These are phyloP conservation scores for Eubasilissa splendida DNA, from an alignment of 2,888 invertebrate species.

Conservation along the genomic window DNA sequence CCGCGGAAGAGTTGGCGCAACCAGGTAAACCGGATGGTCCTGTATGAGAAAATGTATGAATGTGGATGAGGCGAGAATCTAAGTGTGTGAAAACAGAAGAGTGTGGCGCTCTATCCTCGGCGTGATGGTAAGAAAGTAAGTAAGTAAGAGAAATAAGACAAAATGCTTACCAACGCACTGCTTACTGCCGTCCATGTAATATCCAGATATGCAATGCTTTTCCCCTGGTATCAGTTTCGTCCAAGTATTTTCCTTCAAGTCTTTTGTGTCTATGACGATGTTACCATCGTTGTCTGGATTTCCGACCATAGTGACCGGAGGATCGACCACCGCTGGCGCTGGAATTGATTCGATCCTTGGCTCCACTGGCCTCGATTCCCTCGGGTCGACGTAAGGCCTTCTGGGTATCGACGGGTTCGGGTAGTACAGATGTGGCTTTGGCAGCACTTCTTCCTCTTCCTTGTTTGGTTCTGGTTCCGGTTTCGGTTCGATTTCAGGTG, in stretches of 20 bases:
- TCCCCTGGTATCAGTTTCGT: conserved; percentile 63
- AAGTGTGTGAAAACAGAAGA: too few species aligned
- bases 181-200: conserved; percentile 71
- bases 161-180: conserved; percentile 73
- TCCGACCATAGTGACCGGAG: conserved; percentile 55
- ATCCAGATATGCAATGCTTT: conserved; percentile 70
- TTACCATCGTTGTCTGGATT: conserved; percentile 63
- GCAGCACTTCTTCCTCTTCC: conserved; percentile 1
- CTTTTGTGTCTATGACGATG: conserved; percentile 63
- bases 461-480: conserved; percentile 13
- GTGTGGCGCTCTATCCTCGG: too few species aligned
- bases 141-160: too few species aligned
- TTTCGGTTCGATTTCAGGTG: conserved; percentile 3
- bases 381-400: background rate
- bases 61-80: too few species aligned
- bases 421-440: conserved; percentile 24
- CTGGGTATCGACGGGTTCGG: conserved; percentile 17
- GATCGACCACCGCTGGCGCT: conserved; percentile 6
- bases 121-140: too few species aligned
- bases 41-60: too few species aligned
- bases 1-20: too few species aligned
- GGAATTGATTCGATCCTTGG: conserved; percentile 40
- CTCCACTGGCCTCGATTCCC: conserved; percentile 5
- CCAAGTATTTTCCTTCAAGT: conserved; percentile 65
- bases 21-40: too few species aligned